Percentiles rank a stretch among this genome's conserved stretches.
Evolutionary conservation across 1,140 invertebrate genomes (phyloP).

Genomic region (Phenacoccus solenopsis): DNA sequence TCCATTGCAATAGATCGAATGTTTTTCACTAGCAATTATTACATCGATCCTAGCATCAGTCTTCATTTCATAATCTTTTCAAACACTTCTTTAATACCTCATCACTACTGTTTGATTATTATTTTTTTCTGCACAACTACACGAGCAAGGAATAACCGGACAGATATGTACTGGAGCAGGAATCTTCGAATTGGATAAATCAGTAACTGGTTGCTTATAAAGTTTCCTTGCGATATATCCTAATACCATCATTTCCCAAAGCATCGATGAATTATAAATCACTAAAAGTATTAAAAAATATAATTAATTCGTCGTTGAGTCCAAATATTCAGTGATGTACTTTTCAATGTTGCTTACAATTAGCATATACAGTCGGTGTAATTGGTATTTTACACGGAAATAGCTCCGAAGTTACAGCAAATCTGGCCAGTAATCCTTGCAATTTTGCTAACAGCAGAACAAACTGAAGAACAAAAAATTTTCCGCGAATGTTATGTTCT

Average conservation of each 20-base stretch:
- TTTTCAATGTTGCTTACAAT: no score
- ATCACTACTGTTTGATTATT: background rate
- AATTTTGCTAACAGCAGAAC: slow-evolving; percentile 31
- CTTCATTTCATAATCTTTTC: no score
- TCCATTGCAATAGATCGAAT: no score
- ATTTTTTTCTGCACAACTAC: background rate
- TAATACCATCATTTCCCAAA: slow-evolving; percentile 45
- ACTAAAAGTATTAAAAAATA: slow-evolving; percentile 34
- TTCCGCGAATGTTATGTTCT: slow-evolving; percentile 29
- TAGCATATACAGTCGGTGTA: slow-evolving; percentile 36
- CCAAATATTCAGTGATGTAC: slow-evolving; percentile 22
- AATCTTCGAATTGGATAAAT: slow-evolving; percentile 27
- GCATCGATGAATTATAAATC: slow-evolving; percentile 42
- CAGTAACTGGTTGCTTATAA: slow-evolving; percentile 38
- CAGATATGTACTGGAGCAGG: background rate
- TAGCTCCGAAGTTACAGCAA: slow-evolving; percentile 24
- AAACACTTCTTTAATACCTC: background rate
- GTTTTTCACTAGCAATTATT: no score
- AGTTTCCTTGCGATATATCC: slow-evolving; percentile 40
- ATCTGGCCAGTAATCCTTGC: slow-evolving; percentile 28
- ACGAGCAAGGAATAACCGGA: background rate
- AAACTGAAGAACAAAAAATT: slow-evolving; percentile 31
- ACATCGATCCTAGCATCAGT: no score
- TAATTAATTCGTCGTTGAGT: background rate
- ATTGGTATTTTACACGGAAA: slow-evolving; percentile 32